Evolutionary conservation across 2,888 invertebrate species (phyloP), one percentile per base, ranked within the genome.

Genomic region (Tetragonula carbonaria): DNA sequence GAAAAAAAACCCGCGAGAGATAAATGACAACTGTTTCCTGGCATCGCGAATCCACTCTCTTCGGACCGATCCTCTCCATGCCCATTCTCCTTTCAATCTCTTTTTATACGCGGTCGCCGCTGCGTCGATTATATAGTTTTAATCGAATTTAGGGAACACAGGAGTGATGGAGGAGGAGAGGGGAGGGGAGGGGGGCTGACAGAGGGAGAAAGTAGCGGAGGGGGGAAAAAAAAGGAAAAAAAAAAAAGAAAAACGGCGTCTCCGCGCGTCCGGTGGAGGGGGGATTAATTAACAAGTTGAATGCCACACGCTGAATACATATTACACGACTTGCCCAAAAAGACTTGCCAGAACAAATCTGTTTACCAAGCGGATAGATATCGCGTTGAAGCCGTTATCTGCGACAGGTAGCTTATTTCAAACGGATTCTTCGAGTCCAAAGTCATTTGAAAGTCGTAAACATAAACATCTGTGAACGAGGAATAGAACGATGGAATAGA

Each of bases 71-170:
- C 80, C 68, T 67, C 67, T 38, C 23, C 23, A 38, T 28, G 2
- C 38, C 65, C 74, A 2, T 55, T 50, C 68, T 33, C 63, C 28
- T 68, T 78, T 71, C 78, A 62, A 72, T 68, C 83, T 65, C 68
- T 70, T 66, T 79, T 84, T 72, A 72, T 72, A 72, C 66, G 57
- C 81, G 55, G 33, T 38, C 33, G 70, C 33, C 45, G 74, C 67
- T 75, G 73, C 74, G 78, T 80, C 80, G 87, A 87, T 85, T 87
- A 84, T 87, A 84, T 87, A 84, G 86, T 86, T 89, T 90, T 90
- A 91, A 91, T 91, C 89, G 91, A 91, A 89, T 91, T 91, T 90
- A 79, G 86, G 89, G 86, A 81, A 74, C 55, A 80, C 78, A 68
- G 82, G 4, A n/a, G 23, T 28, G 6, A 11, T 11, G 50, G 38